These are phyloP conservation scores for Chrysolina americana DNA, from an alignment of 2,888 invertebrate species.

Conservation along the genomic window DNA sequence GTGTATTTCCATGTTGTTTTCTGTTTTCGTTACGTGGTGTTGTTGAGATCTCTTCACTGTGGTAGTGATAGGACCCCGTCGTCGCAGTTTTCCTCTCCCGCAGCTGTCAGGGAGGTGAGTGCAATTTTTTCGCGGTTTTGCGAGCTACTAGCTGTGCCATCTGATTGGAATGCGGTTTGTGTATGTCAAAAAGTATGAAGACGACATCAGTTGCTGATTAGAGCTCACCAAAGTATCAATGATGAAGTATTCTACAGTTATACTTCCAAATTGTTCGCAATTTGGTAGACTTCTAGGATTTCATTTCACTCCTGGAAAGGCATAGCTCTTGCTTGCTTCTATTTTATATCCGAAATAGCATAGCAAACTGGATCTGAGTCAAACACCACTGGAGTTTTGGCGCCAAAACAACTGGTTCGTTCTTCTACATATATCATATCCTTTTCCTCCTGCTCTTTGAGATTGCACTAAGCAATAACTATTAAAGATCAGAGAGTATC, in stretches of 20 bases:
- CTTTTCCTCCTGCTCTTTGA: neutral
- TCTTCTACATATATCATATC: neutral
- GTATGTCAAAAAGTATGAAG: too few species aligned
- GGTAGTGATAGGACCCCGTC: conserved; percentile 21
- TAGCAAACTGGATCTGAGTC: neutral
- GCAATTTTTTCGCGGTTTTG: conserved; percentile 9
- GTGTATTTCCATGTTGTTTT: conserved; percentile 25
- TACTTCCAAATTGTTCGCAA: too few species aligned
- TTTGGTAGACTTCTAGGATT: too few species aligned
- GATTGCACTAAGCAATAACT: too few species aligned
- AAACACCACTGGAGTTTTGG: neutral
- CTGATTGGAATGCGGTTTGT: neutral
- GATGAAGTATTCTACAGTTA: too few species aligned
- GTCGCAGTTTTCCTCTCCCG: conserved; percentile 21
- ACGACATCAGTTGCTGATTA: too few species aligned
- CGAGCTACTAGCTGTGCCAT: neutral
- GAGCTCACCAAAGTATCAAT: too few species aligned
- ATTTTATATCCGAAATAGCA: neutral
- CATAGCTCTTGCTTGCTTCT: too few species aligned
- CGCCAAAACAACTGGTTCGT: neutral
- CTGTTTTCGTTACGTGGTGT: conserved; percentile 2
- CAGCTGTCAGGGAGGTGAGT: conserved; percentile 38
- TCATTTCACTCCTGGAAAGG: too few species aligned
- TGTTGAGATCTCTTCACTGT: conserved; percentile 20
- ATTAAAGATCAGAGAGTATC: too few species aligned